Percentiles rank a stretch among this genome's conserved stretches.
phyloP scores from a whole-genome alignment of 2,113 vertebrate genomes.

The Varanus salvator region DNA sequence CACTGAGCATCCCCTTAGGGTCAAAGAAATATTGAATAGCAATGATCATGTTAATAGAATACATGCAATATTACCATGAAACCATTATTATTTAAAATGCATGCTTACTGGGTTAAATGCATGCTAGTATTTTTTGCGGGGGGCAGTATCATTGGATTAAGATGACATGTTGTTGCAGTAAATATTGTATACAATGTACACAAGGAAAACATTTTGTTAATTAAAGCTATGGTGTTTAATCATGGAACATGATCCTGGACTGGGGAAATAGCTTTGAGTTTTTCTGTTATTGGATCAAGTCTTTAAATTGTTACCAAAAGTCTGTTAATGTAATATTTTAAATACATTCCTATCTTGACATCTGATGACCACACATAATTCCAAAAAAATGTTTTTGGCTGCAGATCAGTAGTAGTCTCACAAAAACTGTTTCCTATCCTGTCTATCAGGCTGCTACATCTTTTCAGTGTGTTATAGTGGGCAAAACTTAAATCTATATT shows the following conservation, averaged over 20 bases:
- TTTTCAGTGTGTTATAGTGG: background rate
- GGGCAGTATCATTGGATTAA: background rate
- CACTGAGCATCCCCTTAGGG: background rate
- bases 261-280: background rate
- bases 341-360: constrained; percentile 10
- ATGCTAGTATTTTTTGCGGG: background rate
- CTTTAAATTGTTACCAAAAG: constrained; percentile 16
- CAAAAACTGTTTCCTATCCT: constrained; percentile 17
- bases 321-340: constrained; percentile 24
- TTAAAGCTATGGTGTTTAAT: background rate
- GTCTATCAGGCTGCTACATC: constrained; percentile 1
- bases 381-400: background rate
- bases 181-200: background rate
- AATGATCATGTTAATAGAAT: background rate
- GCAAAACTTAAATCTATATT: constrained; percentile 30
- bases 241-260: background rate
- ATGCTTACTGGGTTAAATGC: background rate
- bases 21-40: background rate
- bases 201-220: background rate
- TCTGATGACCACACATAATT: background rate
- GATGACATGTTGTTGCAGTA: background rate
- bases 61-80: background rate
- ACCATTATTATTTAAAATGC: constrained; percentile 1
- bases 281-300: constrained; percentile 1
- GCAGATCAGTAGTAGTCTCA: background rate